A percentile compares a stretch with the other conserved stretches of the same genome.
Evolutionary conservation across 2,888 invertebrate genomes (phyloP).

Genomic region (Bellardia bayeri): DNA sequence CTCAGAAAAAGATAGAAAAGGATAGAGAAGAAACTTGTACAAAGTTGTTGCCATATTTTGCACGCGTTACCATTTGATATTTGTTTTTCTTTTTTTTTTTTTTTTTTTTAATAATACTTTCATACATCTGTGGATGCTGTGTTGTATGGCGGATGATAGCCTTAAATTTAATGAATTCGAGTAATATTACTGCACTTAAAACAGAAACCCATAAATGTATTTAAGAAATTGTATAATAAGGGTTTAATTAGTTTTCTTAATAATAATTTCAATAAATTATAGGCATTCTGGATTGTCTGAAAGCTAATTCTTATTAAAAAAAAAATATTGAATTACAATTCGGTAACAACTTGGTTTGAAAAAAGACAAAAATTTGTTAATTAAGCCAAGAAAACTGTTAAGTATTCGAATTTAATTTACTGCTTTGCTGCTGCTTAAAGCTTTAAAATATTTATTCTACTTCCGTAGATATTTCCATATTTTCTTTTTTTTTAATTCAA

Average conservation of each 20-base stretch:
- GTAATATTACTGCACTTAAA: conserved; percentile 29
- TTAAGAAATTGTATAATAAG: conserved; percentile 20
- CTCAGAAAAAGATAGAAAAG: background rate
- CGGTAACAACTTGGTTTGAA: background rate
- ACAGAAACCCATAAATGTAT: background rate
- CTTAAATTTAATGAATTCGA: conserved; percentile 52
- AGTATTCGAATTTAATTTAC: background rate
- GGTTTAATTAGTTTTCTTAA: conserved; percentile 39
- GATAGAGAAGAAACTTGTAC: conserved; percentile 5
- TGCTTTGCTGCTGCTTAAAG: background rate
- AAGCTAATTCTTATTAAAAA: background rate
- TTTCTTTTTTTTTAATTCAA: background rate
- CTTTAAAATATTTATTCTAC: conserved; percentile 37
- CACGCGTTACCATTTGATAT: conserved; percentile 58
- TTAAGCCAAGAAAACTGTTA: background rate
- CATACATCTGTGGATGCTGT: conserved; percentile 56
- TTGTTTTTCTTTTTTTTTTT: background rate
- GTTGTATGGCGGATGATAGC: conserved; percentile 16
- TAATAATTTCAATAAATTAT: background rate
- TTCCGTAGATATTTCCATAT: conserved; percentile 20
- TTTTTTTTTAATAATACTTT: conserved; percentile 61
- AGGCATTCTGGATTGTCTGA: background rate
- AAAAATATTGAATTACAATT: background rate
- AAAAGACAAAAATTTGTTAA: background rate
- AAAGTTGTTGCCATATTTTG: conserved; percentile 48